Base-by-base conservation (phyloP, 2,797 vertebrate genomes). In the Columba guinea region DNA sequence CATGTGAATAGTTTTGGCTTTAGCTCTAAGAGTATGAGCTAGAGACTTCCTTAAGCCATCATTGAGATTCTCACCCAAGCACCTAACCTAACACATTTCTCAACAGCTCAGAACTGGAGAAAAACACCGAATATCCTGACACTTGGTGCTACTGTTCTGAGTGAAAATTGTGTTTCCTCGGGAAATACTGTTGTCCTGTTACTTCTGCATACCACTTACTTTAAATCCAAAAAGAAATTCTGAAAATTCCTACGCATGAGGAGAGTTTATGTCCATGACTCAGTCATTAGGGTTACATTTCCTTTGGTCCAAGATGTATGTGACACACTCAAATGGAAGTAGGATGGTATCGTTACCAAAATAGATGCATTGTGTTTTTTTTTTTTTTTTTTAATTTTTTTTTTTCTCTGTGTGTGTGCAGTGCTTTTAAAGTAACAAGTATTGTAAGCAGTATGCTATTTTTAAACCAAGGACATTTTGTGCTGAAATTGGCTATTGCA, bases 391-490 rank as follows among this genome's bases (percentile, higher is more conserved):
- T 58, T 59, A 37, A 30, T 32, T 79, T 63, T 63, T 12, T 2
- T 35, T 35, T 35, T n/a, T n/a, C n/a, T n/a, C n/a, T n/a, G n/a
- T 35, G 34, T 35, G 34, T 35, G 74, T 44, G 35, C 58, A 92
- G 52, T 90, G 39, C 59, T 92, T 93, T 94, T 84, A 90, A 91
- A 96, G 55, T 84, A 84, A 70, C 62, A 78, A 93, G 62, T 86
- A 95, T 93, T 95, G 69, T 92, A 82, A 94, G 75, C 67, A 53
- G 26, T 37, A 14, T 9, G 32, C 64, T 96, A 93, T 94, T 97
- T 96, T 96, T 95, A 96, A 96, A 94, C 67, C 32, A 84, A 78
- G 95, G 84, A 94, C 88, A 94, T 96, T 91, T 94, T 94, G 94
- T 94, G 80, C 96, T 89, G 84, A 94, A 95, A 81, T 87, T 90